A percentile compares a stretch with the other conserved stretches of the same genome.
Evolutionary conservation across 2,888 invertebrate species (phyloP).

Genomic region (Parthenolecanium corni): DNA sequence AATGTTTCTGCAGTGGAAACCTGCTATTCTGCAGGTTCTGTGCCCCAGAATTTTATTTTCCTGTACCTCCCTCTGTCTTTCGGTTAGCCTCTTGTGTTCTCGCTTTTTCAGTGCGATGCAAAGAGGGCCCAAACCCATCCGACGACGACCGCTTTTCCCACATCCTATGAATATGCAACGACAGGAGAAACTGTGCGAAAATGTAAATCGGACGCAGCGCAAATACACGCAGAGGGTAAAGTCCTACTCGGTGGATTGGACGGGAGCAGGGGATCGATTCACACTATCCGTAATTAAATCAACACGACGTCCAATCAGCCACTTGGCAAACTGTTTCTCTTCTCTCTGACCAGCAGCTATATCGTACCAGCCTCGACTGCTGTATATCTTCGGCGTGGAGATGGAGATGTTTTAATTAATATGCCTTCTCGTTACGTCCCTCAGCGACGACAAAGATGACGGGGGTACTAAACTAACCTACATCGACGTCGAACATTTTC

Average conservation of each 20-base stretch:
- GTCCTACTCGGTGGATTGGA: not conserved
- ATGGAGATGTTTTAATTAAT: slow-evolving; percentile 28
- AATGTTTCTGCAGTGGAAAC: too few relatives aligned
- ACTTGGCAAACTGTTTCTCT: slow-evolving; percentile 25
- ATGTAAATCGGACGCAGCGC: slow-evolving; percentile 17
- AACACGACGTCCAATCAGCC: slow-evolving; percentile 28
- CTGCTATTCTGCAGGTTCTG: too few relatives aligned
- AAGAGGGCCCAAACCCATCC: slow-evolving; percentile 15
- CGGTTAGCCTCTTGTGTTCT: too few relatives aligned
- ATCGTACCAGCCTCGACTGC: not conserved
- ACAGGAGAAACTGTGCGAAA: slow-evolving; percentile 12
- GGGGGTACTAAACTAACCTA: slow-evolving; percentile 6
- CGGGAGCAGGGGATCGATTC: slow-evolving; percentile 15
- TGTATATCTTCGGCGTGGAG: slow-evolving; percentile 8
- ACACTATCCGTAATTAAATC: slow-evolving; percentile 29
- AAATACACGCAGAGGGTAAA: slow-evolving; percentile 4
- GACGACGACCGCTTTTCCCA: not conserved
- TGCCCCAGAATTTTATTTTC: too few relatives aligned
- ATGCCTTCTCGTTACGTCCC: slow-evolving; percentile 26
- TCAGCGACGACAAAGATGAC: slow-evolving; percentile 12
- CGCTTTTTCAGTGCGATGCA: slow-evolving; percentile 1
- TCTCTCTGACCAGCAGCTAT: slow-evolving; percentile 24
- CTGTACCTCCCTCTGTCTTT: too few relatives aligned
- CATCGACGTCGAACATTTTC: slow-evolving; percentile 12
- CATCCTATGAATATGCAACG: slow-evolving; percentile 28